phyloP scores from a whole-genome alignment of 2,888 invertebrate genomes.

The Ditula angustiorana region DNA sequence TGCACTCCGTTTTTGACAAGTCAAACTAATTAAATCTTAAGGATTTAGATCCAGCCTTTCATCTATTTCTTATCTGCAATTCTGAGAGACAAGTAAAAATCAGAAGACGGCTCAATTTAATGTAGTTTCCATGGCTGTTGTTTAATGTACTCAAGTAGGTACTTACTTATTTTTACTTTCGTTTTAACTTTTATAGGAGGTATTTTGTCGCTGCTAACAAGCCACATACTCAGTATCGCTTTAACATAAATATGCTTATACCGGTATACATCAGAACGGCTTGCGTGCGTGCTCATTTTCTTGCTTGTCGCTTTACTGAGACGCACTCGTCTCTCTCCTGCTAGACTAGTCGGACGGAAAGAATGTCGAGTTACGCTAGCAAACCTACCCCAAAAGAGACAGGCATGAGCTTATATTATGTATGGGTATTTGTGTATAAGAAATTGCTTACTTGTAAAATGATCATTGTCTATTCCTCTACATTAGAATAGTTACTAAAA shows the following conservation, averaged over 20 bases:
- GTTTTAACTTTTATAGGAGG: not conserved
- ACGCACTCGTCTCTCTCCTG: too few relatives aligned
- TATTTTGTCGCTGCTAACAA: not conserved
- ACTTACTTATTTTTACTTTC: not conserved
- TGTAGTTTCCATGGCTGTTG: not conserved
- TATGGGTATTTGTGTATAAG: too few relatives aligned
- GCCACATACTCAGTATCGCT: too few relatives aligned
- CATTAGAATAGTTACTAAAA: slow-evolving; percentile 13
- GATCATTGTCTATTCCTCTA: not conserved
- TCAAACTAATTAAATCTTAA: not conserved
- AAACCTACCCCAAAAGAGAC: too few relatives aligned
- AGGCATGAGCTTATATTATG: too few relatives aligned
- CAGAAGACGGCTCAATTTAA: not conserved
- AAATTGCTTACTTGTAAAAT: not conserved
- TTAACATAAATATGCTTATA: too few relatives aligned
- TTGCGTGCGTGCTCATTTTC: too few relatives aligned
- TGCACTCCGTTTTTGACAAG: not conserved
- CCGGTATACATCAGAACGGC: too few relatives aligned
- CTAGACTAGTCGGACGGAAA: too few relatives aligned
- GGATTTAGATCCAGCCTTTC: not conserved
- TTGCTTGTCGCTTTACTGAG: too few relatives aligned
- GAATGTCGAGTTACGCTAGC: too few relatives aligned
- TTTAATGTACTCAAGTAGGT: not conserved
- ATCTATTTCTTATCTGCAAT: not conserved
- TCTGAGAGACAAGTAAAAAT: not conserved